Percentiles rank a stretch among this genome's conserved stretches.
Evolutionary conservation across 2,113 vertebrate species (phyloP).

Genomic region (Pongo pygmaeus): DNA sequence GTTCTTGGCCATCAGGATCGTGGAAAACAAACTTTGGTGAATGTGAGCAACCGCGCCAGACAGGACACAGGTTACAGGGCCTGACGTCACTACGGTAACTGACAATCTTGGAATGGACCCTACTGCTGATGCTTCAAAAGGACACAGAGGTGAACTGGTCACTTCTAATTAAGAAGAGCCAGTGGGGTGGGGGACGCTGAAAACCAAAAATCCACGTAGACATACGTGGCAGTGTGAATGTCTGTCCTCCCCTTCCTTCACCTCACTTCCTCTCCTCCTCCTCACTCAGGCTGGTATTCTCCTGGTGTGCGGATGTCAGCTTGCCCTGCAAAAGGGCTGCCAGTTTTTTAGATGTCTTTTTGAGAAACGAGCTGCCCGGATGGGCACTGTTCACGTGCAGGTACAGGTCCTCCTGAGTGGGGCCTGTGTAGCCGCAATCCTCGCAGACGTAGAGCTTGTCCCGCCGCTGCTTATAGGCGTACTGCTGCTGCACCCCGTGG

Average conservation of each 20-base stretch:
- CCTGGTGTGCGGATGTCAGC: constrained; percentile 80
- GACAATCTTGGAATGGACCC: background rate
- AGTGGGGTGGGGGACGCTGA: background rate
- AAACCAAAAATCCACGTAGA: constrained; percentile 61
- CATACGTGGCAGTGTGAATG: background rate
- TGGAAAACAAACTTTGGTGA: background rate
- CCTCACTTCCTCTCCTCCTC: constrained; percentile 78
- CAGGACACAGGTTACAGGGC: background rate
- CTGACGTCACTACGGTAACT: background rate
- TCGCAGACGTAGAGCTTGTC: constrained; percentile 91
- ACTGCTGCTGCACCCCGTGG: constrained; percentile 89
- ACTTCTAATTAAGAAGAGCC: background rate
- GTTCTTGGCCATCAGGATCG: background rate
- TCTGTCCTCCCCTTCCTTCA: accelerated
- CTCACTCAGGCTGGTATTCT: constrained; percentile 62
- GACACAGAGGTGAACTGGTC: background rate
- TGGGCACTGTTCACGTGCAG: constrained; percentile 85
- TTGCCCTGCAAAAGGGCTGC: constrained; percentile 86
- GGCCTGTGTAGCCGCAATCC: constrained; percentile 90
- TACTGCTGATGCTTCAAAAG: background rate
- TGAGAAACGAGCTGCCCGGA: constrained; percentile 84
- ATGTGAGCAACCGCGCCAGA: background rate
- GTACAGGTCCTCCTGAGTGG: constrained; percentile 88
- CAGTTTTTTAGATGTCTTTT: constrained; percentile 90
- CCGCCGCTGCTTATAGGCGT: constrained; percentile 89